phyloP scores from a whole-genome alignment of 2,797 vertebrate genomes.

The Todus mexicanus region DNA sequence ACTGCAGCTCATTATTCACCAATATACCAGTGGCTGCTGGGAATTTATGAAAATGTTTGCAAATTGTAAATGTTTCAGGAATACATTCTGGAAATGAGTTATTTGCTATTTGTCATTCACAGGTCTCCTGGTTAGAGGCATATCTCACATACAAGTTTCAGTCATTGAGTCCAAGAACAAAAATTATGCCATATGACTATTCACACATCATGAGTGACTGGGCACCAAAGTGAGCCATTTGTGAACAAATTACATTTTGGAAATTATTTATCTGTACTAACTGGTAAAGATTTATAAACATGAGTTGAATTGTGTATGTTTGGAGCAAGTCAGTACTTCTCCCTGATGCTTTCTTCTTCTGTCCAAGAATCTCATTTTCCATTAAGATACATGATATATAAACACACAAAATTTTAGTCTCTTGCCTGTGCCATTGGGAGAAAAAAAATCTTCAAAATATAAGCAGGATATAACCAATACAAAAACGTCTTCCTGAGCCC shows the following conservation, averaged over 20 bases:
- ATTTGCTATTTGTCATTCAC: constrained; percentile 21
- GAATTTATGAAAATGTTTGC: constrained; percentile 37
- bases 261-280: constrained; percentile 39
- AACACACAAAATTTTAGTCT: constrained; percentile 2
- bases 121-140: background rate
- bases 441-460: background rate
- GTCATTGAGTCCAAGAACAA: background rate
- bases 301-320: background rate
- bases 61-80: constrained; percentile 17
- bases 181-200: constrained; percentile 5
- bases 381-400: constrained; percentile 6
- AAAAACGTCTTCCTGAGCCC: background rate
- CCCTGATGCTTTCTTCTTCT: constrained; percentile 8
- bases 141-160: background rate
- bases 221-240: constrained; percentile 11
- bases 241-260: constrained; percentile 24
- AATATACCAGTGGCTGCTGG: background rate
- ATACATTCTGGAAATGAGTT: background rate
- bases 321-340: background rate
- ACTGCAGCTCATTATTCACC: background rate
- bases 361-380: background rate
- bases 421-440: background rate
- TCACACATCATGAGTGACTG: background rate
- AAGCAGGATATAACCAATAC: background rate
- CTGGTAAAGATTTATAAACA: constrained; percentile 26